Evolutionary conservation across 2,888 invertebrate genomes (phyloP).

Genomic region (Heliconius ethilla): DNA sequence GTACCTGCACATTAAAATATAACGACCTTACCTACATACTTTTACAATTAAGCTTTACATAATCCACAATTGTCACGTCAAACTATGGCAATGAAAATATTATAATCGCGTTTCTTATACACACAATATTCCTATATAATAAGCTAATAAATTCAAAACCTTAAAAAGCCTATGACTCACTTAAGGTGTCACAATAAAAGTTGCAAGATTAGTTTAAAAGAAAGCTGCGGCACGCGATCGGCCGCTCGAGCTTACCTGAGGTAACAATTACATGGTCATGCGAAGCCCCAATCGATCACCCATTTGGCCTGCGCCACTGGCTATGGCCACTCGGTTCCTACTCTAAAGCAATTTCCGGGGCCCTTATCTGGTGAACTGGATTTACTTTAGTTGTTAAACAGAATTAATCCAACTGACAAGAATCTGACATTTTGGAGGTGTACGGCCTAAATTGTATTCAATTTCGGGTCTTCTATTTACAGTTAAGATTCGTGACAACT

Average conservation of each 20-base stretch:
- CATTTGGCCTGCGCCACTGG: conserved; percentile 66
- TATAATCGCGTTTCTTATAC: neutral
- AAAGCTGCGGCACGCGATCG: conserved; percentile 67
- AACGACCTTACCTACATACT: neutral
- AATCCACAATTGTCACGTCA: conserved; percentile 3
- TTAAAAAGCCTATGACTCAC: conserved; percentile 48
- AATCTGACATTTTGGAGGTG: conserved; percentile 57
- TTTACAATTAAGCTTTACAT: neutral
- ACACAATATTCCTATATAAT: conserved; percentile 6
- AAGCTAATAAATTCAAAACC: conserved; percentile 24
- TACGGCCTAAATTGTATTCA: conserved; percentile 34
- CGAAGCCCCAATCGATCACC: conserved; percentile 78
- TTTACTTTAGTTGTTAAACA: conserved; percentile 77
- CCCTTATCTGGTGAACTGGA: conserved; percentile 71
- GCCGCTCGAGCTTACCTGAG: conserved; percentile 57
- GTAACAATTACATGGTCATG: conserved; percentile 81
- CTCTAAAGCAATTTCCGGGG: conserved; percentile 79
- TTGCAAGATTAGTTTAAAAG: conserved; percentile 64
- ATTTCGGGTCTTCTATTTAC: conserved; percentile 22
- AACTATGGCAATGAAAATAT: conserved; percentile 13
- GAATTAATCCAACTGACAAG: conserved; percentile 72
- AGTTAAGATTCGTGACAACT: conserved; percentile 4
- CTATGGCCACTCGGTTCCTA: conserved; percentile 70
- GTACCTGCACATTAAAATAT: neutral
- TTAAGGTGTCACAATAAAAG: conserved; percentile 63